These are phyloP conservation scores for Carettochelys insculpta DNA, from an alignment of 2,113 vertebrate genomes.

Conservation along the genomic window DNA sequence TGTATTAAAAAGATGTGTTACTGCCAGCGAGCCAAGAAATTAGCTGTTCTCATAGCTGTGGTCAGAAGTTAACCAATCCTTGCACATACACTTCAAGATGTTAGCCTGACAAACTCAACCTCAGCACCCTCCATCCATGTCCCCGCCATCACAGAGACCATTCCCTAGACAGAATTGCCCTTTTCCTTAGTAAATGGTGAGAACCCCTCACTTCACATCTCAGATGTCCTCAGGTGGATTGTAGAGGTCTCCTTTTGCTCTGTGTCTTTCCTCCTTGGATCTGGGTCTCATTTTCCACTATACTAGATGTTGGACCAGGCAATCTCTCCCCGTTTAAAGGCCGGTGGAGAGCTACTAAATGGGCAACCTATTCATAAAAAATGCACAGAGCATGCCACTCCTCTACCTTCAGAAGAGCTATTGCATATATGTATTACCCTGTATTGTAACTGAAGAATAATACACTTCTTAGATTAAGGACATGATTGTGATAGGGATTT, in stretches of 20 bases:
- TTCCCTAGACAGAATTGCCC: neutral
- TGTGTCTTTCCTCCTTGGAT: neutral
- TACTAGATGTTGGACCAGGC: neutral
- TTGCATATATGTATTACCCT: rapidly evolving
- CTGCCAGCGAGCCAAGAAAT: neutral
- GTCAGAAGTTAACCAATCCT: neutral
- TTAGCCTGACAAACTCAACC: neutral
- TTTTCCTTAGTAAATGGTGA: neutral
- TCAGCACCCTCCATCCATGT: neutral
- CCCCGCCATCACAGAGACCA: neutral
- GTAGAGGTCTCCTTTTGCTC: neutral
- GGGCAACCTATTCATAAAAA: neutral
- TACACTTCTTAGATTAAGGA: neutral
- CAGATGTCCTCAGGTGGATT: neutral
- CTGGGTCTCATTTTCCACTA: neutral
- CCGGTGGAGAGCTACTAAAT: neutral
- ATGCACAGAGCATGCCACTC: neutral
- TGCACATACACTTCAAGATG: neutral
- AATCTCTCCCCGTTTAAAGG: neutral
- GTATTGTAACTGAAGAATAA: neutral
- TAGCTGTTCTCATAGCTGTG: neutral
- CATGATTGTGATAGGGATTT: neutral
- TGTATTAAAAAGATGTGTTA: neutral
- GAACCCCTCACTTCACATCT: neutral
- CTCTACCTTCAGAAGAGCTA: neutral